phyloP scores from a whole-genome alignment of 2,888 invertebrate genomes.

The Mystacides longicornis region DNA sequence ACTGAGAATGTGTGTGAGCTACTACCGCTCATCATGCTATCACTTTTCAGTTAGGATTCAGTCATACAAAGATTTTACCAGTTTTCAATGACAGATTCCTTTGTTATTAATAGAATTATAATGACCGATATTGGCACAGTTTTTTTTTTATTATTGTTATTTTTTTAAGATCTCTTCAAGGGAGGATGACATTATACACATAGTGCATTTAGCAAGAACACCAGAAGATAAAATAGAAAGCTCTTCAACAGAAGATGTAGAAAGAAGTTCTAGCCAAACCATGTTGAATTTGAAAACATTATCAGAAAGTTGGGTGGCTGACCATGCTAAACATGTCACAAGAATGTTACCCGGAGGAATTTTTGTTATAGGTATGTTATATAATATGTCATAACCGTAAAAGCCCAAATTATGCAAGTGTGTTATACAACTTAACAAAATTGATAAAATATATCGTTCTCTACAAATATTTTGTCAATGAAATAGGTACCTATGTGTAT shows the following conservation, averaged over 20 bases:
- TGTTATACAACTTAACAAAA: no score
- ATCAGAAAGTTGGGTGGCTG: constrained; percentile 62
- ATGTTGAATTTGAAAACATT: constrained; percentile 33
- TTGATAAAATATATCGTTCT: no score
- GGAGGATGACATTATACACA: constrained; percentile 56
- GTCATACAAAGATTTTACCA: no score
- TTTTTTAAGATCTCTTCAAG: constrained; percentile 50
- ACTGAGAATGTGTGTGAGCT: no score
- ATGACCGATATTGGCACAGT: no score
- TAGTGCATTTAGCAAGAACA: constrained; percentile 70
- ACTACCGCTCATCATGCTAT: no score
- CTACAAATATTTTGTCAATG: no score
- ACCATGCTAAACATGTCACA: constrained; percentile 79
- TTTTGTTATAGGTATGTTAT: constrained; percentile 62
- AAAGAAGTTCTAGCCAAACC: constrained; percentile 32
- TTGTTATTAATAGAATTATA: no score
- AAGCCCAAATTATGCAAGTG: background rate
- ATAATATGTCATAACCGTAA: background rate
- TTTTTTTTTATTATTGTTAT: no score
- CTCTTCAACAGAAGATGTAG: constrained; percentile 39
- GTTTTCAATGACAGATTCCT: no score
- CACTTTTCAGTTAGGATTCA: no score
- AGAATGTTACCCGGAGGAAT: constrained; percentile 89
- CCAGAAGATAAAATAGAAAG: constrained; percentile 46
- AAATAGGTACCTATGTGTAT: no score